Conservation (phyloP, 30 jellyfish, hydroid and myxozoan species). For the Aurelia coerulea region DNA sequence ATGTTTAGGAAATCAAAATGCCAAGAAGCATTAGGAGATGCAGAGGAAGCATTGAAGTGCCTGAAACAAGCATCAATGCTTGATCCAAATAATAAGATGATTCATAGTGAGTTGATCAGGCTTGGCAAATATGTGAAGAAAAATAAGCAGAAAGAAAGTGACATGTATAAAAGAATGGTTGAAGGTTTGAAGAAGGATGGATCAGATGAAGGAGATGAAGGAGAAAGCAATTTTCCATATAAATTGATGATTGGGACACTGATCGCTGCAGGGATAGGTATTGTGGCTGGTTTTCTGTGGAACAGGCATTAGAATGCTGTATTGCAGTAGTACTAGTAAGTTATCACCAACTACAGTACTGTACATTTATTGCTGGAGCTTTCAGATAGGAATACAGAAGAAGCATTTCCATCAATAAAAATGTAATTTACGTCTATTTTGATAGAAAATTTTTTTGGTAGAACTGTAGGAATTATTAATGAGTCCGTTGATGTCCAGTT, state of each 20-base stretch:
- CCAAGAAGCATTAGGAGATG: constrained; percentile 77
- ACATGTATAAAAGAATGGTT: constrained; percentile 88
- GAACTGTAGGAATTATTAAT: too few relatives aligned
- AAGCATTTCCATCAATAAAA: too few relatives aligned
- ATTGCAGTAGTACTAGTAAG: neutral
- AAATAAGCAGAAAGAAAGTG: constrained; percentile 79
- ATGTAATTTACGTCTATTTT: too few relatives aligned
- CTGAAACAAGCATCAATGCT: constrained; percentile 85
- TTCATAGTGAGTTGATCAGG: constrained; percentile 63
- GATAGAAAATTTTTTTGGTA: too few relatives aligned
- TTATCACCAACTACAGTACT: neutral
- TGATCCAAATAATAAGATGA: constrained; percentile 81
- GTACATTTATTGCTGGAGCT: neutral
- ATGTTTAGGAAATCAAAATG: constrained; percentile 90
- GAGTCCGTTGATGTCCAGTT: too few relatives aligned
- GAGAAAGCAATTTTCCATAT: constrained; percentile 16
- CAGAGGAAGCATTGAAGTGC: constrained; percentile 86
- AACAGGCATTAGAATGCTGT: constrained; percentile 16
- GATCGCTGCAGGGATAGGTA: constrained; percentile 75
- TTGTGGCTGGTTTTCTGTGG: constrained; percentile 74
- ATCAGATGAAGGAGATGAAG: constrained; percentile 8
- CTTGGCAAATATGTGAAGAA: constrained; percentile 60
- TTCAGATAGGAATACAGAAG: too few relatives aligned
- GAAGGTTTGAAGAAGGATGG: constrained; percentile 54
- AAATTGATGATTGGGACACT: constrained; percentile 67